These are phyloP conservation scores for Prionailurus bengalensis DNA, from an alignment of 2,113 vertebrate species.

Conservation along the genomic window DNA sequence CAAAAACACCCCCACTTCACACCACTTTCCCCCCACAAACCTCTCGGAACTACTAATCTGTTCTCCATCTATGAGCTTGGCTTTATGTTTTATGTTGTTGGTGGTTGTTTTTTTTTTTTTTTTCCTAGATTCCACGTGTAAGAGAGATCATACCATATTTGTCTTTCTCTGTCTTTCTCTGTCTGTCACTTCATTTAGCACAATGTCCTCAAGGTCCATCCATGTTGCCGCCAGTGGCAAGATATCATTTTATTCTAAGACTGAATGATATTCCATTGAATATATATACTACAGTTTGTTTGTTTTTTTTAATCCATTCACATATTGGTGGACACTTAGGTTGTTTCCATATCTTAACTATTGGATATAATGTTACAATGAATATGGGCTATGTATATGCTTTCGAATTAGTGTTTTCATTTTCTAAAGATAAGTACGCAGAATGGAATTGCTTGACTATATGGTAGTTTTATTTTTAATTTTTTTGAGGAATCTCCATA, in stretches of 20 bases:
- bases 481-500: not conserved
- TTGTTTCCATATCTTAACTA: not conserved
- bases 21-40: not conserved
- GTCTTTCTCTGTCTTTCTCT: not conserved
- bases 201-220: not conserved
- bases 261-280: not conserved
- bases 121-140: not conserved
- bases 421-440: not conserved
- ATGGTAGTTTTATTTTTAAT: not conserved
- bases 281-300: not conserved
- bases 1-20: not conserved
- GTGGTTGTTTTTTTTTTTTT: not conserved
- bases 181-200: not conserved
- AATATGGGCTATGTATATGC: not conserved
- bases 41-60: not conserved
- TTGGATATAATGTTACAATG: not conserved
- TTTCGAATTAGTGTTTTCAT: not conserved
- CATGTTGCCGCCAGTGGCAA: not conserved
- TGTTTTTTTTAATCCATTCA: not conserved
- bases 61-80: not conserved
- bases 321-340: not conserved
- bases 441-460: not conserved
- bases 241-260: not conserved
- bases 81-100: not conserved
- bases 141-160: not conserved